Conservation (phyloP, 1,140 invertebrate genomes). For the Plodia interpunctella region DNA sequence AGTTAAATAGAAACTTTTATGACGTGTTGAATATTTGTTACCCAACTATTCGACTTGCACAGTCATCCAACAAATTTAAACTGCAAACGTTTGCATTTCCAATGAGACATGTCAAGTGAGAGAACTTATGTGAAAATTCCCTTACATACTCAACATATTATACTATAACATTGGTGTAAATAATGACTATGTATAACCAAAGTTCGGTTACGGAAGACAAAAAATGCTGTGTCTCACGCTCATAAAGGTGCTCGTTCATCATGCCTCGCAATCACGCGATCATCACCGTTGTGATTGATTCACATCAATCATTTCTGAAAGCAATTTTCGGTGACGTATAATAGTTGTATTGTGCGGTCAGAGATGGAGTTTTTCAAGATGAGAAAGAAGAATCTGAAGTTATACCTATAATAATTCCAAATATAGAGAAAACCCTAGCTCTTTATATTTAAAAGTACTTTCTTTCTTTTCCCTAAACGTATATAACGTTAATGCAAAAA, state of each 20-base stretch:
- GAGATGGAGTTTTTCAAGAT: background rate
- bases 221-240: conserved; percentile 15
- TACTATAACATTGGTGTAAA: background rate
- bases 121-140: too few relatives aligned
- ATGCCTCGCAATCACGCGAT: conserved; percentile 15
- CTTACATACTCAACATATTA: too few relatives aligned
- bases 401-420: too few relatives aligned
- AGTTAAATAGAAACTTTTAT: background rate
- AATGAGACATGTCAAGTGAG: too few relatives aligned
- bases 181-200: background rate
- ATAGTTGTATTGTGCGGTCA: conserved; percentile 3
- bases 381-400: too few relatives aligned
- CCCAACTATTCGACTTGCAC: too few relatives aligned
- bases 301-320: conserved; percentile 15
- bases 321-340: conserved; percentile 8
- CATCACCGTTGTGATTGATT: conserved; percentile 9
- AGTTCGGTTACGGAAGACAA: background rate
- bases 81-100: too few relatives aligned
- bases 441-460: too few relatives aligned
- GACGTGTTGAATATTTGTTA: too few relatives aligned
- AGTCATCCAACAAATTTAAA: too few relatives aligned
- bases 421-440: too few relatives aligned
- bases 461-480: too few relatives aligned
- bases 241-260: conserved; percentile 11
- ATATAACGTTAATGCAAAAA: background rate